Conservation (phyloP, 2,797 vertebrate genomes). For the Urophycis tenuis region DNA sequence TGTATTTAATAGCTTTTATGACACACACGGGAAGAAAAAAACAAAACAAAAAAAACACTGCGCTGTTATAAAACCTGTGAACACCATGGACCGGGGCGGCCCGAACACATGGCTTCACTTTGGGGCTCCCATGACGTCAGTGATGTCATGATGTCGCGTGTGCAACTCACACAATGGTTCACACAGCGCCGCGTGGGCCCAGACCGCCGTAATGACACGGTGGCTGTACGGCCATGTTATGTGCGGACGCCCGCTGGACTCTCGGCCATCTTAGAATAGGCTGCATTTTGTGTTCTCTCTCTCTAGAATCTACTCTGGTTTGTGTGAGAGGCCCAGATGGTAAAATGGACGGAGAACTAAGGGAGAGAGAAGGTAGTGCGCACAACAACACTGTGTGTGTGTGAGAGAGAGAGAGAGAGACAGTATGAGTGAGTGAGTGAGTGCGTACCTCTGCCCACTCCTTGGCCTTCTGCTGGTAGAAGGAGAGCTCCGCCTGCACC, state of each 20-base stretch:
- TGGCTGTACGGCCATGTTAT: background rate
- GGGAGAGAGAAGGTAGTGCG: background rate
- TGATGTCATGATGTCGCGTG: background rate
- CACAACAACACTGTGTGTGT: background rate
- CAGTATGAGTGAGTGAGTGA: background rate
- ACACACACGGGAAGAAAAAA: too few relatives aligned
- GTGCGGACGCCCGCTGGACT: background rate
- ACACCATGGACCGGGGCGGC: too few relatives aligned
- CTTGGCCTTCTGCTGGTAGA: slow-evolving; percentile 93
- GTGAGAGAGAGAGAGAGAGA: background rate
- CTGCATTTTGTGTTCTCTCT: too few relatives aligned
- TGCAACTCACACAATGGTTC: background rate
- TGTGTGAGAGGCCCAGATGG: background rate
- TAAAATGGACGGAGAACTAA: background rate
- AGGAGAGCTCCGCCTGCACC: slow-evolving; percentile 81
- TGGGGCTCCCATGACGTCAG: too few relatives aligned
- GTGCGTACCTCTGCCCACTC: slow-evolving; percentile 88
- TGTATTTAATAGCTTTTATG: too few relatives aligned
- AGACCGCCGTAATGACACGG: background rate
- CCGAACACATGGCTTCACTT: background rate
- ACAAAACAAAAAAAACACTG: too few relatives aligned
- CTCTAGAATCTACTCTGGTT: background rate
- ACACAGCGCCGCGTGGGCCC: background rate
- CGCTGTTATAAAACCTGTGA: background rate
- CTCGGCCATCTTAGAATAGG: too few relatives aligned